Evolutionary conservation across 1,140 invertebrate species (phyloP).

Genomic region (Drosophila insularis): DNA sequence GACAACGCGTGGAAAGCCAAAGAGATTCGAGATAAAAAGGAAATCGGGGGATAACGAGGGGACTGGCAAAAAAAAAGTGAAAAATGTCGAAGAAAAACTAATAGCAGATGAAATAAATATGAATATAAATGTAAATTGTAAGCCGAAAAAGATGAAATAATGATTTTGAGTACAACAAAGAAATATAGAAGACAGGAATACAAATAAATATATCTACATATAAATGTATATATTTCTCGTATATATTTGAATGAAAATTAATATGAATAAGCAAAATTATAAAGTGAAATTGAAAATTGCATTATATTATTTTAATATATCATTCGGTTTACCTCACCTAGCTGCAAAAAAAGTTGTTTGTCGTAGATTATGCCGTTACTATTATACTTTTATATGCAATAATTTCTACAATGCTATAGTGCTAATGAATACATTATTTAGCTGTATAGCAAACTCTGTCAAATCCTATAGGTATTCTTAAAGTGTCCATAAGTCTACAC

Average conservation of each 20-base stretch:
- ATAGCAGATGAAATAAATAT: constrained; percentile 35
- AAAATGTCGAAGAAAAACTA: constrained; percentile 44
- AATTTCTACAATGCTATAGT: not conserved
- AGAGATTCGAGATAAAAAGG: no score
- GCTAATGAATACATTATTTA: not conserved
- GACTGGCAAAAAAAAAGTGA: constrained; percentile 17
- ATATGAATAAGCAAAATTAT: constrained; percentile 5
- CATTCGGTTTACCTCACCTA: not conserved
- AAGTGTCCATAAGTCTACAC: not conserved
- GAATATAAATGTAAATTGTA: not conserved
- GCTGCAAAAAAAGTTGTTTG: not conserved
- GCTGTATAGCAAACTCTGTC: no score
- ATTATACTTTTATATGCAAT: not conserved
- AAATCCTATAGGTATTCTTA: no score
- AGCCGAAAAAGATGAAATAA: constrained; percentile 7
- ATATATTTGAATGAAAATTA: not conserved
- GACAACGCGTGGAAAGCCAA: constrained; percentile 34
- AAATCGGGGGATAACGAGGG: not conserved
- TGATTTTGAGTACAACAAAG: not conserved
- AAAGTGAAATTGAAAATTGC: not conserved
- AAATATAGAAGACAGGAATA: not conserved
- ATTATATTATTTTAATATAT: constrained; percentile 4
- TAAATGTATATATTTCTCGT: no score
- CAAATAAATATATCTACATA: no score
- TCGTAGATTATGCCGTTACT: not conserved